Evolutionary conservation across 2,888 invertebrate species (phyloP).

Genomic region (Amblyjoppa proteus): DNA sequence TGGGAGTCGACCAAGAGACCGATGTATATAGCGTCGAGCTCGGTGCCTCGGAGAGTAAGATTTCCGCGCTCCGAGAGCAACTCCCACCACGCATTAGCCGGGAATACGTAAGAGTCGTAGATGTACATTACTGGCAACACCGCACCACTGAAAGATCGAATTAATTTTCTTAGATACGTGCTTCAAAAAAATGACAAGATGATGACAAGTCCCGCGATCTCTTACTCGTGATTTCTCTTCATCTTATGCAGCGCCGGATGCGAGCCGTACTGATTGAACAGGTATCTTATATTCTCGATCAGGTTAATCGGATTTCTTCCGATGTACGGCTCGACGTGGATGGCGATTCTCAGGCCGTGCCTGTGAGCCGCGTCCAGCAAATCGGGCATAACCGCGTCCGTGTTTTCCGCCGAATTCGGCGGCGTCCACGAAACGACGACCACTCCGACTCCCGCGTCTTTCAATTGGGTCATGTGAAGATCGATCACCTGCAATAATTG

Average conservation of each 20-base stretch:
- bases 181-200: slow-evolving; percentile 3
- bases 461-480: slow-evolving; percentile 88
- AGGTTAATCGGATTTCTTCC: slow-evolving; percentile 86
- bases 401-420: slow-evolving; percentile 82
- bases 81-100: slow-evolving; percentile 86
- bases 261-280: slow-evolving; percentile 85
- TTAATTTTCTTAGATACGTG: slow-evolving; percentile 4
- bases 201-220: slow-evolving; percentile 26
- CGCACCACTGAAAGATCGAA: slow-evolving; percentile 74
- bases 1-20: slow-evolving; percentile 87
- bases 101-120: slow-evolving; percentile 88
- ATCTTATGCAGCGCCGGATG: slow-evolving; percentile 87
- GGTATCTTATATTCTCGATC: slow-evolving; percentile 85
- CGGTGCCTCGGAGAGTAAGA: slow-evolving; percentile 86
- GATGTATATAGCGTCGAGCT: slow-evolving; percentile 87
- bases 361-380: slow-evolving; percentile 84
- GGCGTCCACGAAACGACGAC: slow-evolving; percentile 87
- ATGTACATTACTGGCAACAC: slow-evolving; percentile 88
- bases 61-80: slow-evolving; percentile 84
- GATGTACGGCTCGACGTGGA: slow-evolving; percentile 88
- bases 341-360: slow-evolving; percentile 86
- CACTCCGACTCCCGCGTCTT: slow-evolving; percentile 87
- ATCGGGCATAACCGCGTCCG: slow-evolving; percentile 83
- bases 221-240: slow-evolving; percentile 83
- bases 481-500: slow-evolving; percentile 84